Evolutionary conservation across 2,113 vertebrate genomes (phyloP).

Genomic region (Sinosuthora webbiana): DNA sequence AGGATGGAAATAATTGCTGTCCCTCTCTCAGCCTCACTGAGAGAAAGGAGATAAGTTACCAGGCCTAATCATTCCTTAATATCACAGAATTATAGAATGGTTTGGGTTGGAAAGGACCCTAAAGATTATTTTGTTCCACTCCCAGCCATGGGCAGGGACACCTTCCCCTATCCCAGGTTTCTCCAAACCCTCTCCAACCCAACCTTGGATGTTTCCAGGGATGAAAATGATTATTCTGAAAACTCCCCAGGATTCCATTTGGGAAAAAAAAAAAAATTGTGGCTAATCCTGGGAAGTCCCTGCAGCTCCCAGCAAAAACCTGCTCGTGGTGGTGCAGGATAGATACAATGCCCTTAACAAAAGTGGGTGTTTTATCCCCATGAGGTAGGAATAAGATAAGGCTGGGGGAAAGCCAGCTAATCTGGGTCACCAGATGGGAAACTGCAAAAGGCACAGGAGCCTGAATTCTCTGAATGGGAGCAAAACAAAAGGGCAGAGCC

Average conservation of each 20-base stretch:
- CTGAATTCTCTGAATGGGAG: neutral
- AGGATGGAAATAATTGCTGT: neutral
- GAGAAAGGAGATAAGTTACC: neutral
- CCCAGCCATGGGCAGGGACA: neutral
- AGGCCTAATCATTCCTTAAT: neutral
- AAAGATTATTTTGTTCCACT: neutral
- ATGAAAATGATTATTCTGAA: neutral
- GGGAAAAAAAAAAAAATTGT: rapidly evolving
- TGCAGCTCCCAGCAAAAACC: neutral
- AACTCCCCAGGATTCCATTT: neutral
- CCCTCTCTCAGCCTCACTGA: neutral
- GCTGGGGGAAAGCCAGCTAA: neutral
- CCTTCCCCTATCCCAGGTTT: neutral
- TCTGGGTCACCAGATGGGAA: neutral
- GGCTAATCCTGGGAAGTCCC: neutral
- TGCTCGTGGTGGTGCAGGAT: neutral
- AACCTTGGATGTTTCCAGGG: neutral
- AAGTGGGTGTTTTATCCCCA: neutral
- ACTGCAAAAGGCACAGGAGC: neutral
- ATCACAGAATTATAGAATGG: neutral
- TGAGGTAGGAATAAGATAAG: neutral
- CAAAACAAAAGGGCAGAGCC: neutral
- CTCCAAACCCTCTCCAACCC: rapidly evolving
- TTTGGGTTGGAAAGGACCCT: neutral
- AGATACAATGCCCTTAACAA: neutral